Conservation (phyloP, 2,113 vertebrate genomes). For the Mandrillus leucophaeus region DNA sequence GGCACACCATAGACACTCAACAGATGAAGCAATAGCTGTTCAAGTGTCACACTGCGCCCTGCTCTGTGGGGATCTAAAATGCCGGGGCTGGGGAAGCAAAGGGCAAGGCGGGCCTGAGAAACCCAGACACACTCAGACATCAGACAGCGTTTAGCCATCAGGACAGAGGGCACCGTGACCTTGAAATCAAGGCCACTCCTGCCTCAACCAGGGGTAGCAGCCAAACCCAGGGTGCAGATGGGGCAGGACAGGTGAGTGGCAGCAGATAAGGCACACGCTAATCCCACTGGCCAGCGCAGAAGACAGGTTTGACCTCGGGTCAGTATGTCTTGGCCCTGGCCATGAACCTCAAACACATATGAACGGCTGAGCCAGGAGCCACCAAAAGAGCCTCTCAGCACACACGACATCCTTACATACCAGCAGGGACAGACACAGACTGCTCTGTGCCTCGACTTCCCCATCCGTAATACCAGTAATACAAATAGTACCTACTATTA, state of each 20-base stretch:
- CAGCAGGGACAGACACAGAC: accelerated
- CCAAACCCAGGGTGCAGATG: accelerated
- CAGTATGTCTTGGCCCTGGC: accelerated
- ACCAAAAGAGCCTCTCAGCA: not conserved
- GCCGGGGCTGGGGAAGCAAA: not conserved
- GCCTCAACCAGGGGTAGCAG: not conserved
- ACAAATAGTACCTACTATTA: accelerated
- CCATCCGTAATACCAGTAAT: not conserved
- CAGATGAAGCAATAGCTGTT: accelerated
- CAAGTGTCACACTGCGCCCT: accelerated
- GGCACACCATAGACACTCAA: not conserved
- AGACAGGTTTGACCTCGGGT: not conserved
- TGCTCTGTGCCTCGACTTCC: accelerated
- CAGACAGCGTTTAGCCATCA: not conserved
- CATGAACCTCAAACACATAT: accelerated
- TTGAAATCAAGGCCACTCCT: not conserved
- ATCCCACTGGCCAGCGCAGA: accelerated
- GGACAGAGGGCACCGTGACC: accelerated
- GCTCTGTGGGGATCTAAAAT: not conserved
- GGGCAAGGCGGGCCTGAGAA: not conserved
- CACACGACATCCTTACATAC: accelerated
- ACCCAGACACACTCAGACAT: not conserved
- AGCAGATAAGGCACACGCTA: accelerated
- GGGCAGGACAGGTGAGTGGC: accelerated
- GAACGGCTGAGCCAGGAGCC: not conserved